phyloP scores from a whole-genome alignment of 1,140 invertebrate species.

The Macrotrachela quadricornifera region DNA sequence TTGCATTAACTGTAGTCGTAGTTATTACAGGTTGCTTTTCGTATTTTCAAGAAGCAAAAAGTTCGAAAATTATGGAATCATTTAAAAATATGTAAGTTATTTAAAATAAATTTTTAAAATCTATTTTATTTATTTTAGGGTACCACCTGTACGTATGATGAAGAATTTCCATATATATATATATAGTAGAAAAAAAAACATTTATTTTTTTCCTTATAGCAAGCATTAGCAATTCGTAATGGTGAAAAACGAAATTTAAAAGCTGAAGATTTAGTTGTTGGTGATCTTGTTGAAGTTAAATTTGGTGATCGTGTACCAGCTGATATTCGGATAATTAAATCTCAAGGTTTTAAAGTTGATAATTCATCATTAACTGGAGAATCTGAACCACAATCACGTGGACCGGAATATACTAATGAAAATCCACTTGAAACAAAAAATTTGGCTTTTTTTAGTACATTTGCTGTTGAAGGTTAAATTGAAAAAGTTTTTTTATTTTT shows the following conservation, averaged over 20 bases:
- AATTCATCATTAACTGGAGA: conserved; percentile 55
- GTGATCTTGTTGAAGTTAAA: conserved; percentile 58
- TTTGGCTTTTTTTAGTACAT: conserved; percentile 48
- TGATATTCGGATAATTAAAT: conserved; percentile 50
- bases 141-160: no score
- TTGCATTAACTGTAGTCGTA: conserved; percentile 26
- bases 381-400: conserved; percentile 42
- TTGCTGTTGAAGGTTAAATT: conserved; percentile 35
- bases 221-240: conserved; percentile 75
- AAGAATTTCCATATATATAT: no score
- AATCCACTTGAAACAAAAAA: conserved; percentile 49
- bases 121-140: background rate
- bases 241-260: conserved; percentile 59
- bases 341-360: conserved; percentile 45
- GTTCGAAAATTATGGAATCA: conserved; percentile 54
- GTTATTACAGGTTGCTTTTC: conserved; percentile 29
- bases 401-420: conserved; percentile 39
- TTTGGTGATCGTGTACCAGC: conserved; percentile 62
- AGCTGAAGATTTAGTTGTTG: conserved; percentile 49
- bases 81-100: conserved; percentile 35
- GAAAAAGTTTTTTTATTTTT: no score
- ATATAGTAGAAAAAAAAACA: no score
- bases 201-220: conserved; percentile 30
- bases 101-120: background rate
- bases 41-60: conserved; percentile 32